Evolutionary conservation across 2,888 invertebrate genomes (phyloP).

Genomic region (Heliconius erato): DNA sequence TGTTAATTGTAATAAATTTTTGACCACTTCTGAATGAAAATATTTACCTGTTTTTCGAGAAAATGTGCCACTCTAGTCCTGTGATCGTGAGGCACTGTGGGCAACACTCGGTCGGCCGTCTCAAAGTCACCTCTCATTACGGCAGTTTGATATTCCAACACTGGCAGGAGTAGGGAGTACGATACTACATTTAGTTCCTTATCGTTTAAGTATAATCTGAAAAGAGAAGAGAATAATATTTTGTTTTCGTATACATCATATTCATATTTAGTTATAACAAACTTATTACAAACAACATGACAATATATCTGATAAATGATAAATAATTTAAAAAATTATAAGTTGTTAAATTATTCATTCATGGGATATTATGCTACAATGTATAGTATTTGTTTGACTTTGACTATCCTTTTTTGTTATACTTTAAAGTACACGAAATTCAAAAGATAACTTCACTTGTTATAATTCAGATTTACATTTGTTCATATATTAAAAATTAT

Average conservation of each 20-base stretch:
- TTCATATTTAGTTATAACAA: neutral
- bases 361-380: too few relatives aligned
- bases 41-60: conserved; percentile 95
- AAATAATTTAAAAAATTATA: neutral
- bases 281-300: neutral
- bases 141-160: conserved; percentile 99
- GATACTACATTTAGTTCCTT: conserved; percentile 98
- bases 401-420: too few relatives aligned
- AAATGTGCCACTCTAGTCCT: conserved; percentile 99
- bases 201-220: conserved; percentile 96
- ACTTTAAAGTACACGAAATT: too few relatives aligned
- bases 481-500: too few relatives aligned
- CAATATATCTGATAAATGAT: neutral
- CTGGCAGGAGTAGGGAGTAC: conserved; percentile 96
- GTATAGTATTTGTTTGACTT: too few relatives aligned
- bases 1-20: neutral
- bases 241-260: neutral
- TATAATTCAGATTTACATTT: too few relatives aligned
- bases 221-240: conserved; percentile 25
- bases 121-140: conserved; percentile 99
- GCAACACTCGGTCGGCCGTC: conserved; percentile 96
- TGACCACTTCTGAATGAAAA: neutral
- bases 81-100: conserved; percentile 98
- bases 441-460: too few relatives aligned
- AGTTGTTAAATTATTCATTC: too few relatives aligned